Base-by-base conservation (phyloP, 2,888 invertebrate species). In the Lypha dubia region DNA sequence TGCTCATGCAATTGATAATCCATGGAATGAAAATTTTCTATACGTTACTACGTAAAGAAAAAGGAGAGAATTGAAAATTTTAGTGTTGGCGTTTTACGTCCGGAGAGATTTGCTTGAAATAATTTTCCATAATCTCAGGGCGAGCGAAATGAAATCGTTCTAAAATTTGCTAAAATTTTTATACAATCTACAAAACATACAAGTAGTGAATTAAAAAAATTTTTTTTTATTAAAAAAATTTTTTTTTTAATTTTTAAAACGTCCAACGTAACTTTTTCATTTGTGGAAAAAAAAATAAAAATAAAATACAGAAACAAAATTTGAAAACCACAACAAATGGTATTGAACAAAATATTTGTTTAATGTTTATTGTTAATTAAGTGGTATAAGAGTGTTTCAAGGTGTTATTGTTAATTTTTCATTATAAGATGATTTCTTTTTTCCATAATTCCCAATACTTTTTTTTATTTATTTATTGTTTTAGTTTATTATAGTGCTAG, bases 301-400 rank as follows among this genome's bases (percentile, higher is more conserved):
- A n/a, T n/a, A n/a, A 4, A 28, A 28, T 28, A 5, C 28, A 28
- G 22, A 56, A 44, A 49, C 11, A 60, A 58, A 44, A 24, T 41
- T 28, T 41, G 9, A 56, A 32, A 49, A 17, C 24, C 24, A 49
- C 38, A 60, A 24, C 13, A 62, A 73, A 73, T 73, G 62, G 73
- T 49, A 62, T 46, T 73, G 73, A 62, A 51, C 62, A 38, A 73
- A 49, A 73, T 73, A 49, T 51, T 62, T 51, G 4, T 38, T 17
- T 22, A 62, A 49, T 17, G 7, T 49, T 51, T 49, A n/a, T 62
- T 73, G 35, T 38, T 49, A 38, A 38, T 49, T 11, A 49, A 73
- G 35, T 49, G 17, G 49, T 2, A 49, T 38, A n/a, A 22, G 24
- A 35, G 17, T 38, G 49, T 46, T 32, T 38, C 38, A 73, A 60